Evolutionary conservation across 2,113 vertebrate species (phyloP).

Genomic region (Lycocorax pyrrhopterus): DNA sequence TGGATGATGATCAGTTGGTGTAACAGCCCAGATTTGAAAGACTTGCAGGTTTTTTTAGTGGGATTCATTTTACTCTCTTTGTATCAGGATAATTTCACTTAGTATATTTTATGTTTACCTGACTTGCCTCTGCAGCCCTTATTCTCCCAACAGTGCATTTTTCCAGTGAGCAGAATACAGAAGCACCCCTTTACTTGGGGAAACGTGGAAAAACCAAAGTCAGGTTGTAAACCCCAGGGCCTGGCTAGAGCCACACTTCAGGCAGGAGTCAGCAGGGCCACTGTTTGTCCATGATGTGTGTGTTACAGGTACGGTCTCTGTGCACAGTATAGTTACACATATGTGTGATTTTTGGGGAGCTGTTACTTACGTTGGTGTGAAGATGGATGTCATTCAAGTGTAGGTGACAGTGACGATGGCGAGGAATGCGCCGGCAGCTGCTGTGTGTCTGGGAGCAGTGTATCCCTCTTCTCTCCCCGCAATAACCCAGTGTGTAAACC

Average conservation of each 20-base stretch:
- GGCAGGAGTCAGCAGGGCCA: not conserved
- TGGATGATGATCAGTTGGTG: not conserved
- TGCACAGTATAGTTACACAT: fast-evolving
- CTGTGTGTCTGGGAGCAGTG: not conserved
- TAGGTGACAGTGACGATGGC: not conserved
- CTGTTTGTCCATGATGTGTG: fast-evolving
- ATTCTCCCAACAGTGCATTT: not conserved
- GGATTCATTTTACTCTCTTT: not conserved
- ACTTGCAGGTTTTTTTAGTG: not conserved
- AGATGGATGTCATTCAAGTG: not conserved
- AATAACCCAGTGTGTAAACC: fast-evolving
- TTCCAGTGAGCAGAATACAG: not conserved
- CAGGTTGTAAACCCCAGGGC: not conserved
- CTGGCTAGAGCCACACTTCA: fast-evolving
- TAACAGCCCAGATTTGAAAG: not conserved
- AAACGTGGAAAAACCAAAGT: not conserved
- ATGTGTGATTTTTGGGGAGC: not conserved
- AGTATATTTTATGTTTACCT: not conserved
- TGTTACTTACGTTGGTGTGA: not conserved
- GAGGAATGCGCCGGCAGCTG: not conserved
- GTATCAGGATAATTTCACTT: not conserved
- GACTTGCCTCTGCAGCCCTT: not conserved
- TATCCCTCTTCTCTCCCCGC: fast-evolving
- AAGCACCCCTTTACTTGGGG: not conserved
- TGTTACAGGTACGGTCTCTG: fast-evolving